Conservation (phyloP, 2,888 invertebrate genomes). For the Xylota segnis region DNA sequence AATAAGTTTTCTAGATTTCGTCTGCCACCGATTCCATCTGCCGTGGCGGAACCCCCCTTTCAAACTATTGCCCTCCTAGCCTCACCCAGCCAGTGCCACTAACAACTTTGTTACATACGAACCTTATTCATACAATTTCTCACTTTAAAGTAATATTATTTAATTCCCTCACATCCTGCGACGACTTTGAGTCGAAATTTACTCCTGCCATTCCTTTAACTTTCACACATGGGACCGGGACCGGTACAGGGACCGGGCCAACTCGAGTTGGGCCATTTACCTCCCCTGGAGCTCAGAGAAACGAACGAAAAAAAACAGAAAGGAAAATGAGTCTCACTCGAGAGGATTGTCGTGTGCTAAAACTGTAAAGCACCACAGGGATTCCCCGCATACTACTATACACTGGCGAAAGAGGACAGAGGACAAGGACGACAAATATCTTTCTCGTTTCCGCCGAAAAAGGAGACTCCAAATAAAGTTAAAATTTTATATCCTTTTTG, state of each 20-base stretch:
- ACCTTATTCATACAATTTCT: slow-evolving; percentile 70
- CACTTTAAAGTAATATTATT: slow-evolving; percentile 73
- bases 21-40: slow-evolving; percentile 38
- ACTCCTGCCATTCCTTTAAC: neutral
- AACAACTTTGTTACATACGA: slow-evolving; percentile 63
- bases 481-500: slow-evolving; percentile 70
- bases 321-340: slow-evolving; percentile 48
- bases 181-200: slow-evolving; percentile 58
- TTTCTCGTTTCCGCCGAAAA: slow-evolving; percentile 50
- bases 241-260: slow-evolving; percentile 34
- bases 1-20: slow-evolving; percentile 72
- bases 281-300: neutral
- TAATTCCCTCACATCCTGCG: slow-evolving; percentile 62
- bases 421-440: slow-evolving; percentile 62
- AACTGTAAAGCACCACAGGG: slow-evolving; percentile 65
- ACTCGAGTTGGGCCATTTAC: slow-evolving; percentile 35
- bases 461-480: slow-evolving; percentile 55
- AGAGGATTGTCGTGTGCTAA: slow-evolving; percentile 51
- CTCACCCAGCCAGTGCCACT: slow-evolving; percentile 20
- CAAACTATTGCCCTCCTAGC: slow-evolving; percentile 27
- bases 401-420: neutral
- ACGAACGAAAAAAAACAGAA: neutral
- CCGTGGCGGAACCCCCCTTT: slow-evolving; percentile 19
- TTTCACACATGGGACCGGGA: slow-evolving; percentile 44
- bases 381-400: slow-evolving; percentile 7